Percentiles rank a stretch among this genome's conserved stretches.
These are phyloP conservation scores for Irena cyanogastra DNA, from an alignment of 2,113 vertebrate species.

Conservation along the genomic window DNA sequence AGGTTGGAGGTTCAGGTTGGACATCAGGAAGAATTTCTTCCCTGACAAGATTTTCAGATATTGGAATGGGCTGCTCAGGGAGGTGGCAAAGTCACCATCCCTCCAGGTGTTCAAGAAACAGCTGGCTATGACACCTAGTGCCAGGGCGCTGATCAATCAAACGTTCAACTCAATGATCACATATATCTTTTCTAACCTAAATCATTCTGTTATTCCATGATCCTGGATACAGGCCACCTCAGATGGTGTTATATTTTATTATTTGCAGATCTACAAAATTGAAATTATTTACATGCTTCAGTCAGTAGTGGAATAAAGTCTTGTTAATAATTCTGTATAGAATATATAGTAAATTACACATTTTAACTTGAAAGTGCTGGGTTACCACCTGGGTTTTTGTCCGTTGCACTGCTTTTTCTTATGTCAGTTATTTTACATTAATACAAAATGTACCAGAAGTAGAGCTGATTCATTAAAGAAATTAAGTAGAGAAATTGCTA, in stretches of 20 bases:
- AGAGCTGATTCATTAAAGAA: neutral
- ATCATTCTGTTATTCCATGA: neutral
- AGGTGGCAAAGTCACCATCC: neutral
- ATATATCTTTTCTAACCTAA: neutral
- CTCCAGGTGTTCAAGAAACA: neutral
- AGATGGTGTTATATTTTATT: neutral
- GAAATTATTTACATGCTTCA: neutral
- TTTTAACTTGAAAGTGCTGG: neutral
- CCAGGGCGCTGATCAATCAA: neutral
- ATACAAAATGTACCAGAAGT: neutral
- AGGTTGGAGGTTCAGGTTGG: neutral
- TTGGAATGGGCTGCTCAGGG: neutral
- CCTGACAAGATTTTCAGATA: neutral
- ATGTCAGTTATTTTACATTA: neutral
- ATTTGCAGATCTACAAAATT: neutral
- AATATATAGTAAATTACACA: neutral
- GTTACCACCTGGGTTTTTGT: neutral
- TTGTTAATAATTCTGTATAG: neutral
- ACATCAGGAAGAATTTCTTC: neutral
- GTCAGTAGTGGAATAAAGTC: neutral
- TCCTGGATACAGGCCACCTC: neutral
- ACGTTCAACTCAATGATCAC: accelerated
- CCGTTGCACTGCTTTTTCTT: neutral
- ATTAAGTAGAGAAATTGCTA: neutral
- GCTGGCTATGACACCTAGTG: too few species aligned